Conservation (phyloP, 1,140 invertebrate genomes). For the Microplitis demolitor region DNA sequence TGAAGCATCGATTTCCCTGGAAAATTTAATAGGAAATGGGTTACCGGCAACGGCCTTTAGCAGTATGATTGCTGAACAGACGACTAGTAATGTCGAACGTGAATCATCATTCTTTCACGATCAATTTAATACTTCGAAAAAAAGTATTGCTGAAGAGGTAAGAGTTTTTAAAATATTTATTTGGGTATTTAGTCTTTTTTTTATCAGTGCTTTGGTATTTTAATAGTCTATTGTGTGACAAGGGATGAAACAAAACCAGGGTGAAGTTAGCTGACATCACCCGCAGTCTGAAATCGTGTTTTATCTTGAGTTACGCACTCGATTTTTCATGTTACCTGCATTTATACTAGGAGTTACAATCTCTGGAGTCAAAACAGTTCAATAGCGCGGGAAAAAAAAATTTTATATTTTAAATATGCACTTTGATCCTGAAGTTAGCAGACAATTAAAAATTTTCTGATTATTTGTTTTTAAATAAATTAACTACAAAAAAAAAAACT, state of each 20-base stretch:
- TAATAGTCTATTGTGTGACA: no score
- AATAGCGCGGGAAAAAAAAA: neutral
- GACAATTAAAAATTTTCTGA: no score
- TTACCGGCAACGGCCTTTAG: constrained; percentile 51
- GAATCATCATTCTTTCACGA: constrained; percentile 41
- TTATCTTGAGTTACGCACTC: no score
- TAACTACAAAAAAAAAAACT: no score
- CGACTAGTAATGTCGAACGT: constrained; percentile 40
- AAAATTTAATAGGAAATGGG: constrained; percentile 42
- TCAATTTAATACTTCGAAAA: constrained; percentile 40
- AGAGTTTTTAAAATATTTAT: constrained; percentile 33
- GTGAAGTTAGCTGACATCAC: no score
- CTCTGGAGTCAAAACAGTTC: neutral
- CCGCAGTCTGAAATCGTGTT: no score
- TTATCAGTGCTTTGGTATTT: neutral
- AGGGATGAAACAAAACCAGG: no score
- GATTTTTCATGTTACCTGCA: no score
- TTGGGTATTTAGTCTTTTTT: constrained; percentile 35
- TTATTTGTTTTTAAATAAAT: no score
- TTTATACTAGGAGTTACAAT: neutral
- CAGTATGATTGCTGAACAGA: constrained; percentile 46
- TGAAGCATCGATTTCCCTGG: constrained; percentile 45
- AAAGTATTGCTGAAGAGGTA: constrained; percentile 51
- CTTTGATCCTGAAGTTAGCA: no score
- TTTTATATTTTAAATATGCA: neutral